phyloP scores from a whole-genome alignment of 2,888 invertebrate genomes.

The Drosophila nr. medialis region DNA sequence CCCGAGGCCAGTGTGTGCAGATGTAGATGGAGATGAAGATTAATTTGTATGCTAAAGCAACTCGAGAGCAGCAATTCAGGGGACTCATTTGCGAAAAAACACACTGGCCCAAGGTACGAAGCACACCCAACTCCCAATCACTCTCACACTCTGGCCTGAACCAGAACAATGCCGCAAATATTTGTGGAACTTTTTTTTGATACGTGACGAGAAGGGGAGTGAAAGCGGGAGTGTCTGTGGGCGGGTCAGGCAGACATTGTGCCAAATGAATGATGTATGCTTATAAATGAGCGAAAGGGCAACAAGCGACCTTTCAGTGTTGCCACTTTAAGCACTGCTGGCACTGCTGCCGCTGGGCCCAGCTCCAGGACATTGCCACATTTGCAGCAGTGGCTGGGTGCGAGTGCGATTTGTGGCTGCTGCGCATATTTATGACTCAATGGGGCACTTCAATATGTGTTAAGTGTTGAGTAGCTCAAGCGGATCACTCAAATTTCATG shows the following conservation, averaged over 20 bases:
- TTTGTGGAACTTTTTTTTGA: constrained; percentile 52
- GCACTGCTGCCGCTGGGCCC: constrained; percentile 19
- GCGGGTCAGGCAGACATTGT: constrained; percentile 35
- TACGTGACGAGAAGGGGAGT: not conserved
- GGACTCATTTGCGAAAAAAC: constrained; percentile 25
- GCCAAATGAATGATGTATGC: constrained; percentile 76
- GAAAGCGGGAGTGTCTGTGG: not conserved
- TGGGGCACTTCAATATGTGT: constrained; percentile 49
- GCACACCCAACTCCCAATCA: constrained; percentile 33
- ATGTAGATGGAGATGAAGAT: constrained; percentile 60
- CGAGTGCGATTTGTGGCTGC: constrained; percentile 13
- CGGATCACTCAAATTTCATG: constrained; percentile 38
- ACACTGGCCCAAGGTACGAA: constrained; percentile 51
- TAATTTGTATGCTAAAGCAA: constrained; percentile 68
- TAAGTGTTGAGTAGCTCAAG: constrained; percentile 46
- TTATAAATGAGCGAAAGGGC: constrained; percentile 67
- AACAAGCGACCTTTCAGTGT: constrained; percentile 67
- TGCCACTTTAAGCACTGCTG: constrained; percentile 9
- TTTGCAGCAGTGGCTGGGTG: constrained; percentile 22
- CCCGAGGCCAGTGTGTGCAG: constrained; percentile 42
- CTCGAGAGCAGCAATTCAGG: constrained; percentile 51
- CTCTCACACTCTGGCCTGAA: not conserved
- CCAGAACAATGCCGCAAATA: constrained; percentile 58
- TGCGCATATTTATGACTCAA: constrained; percentile 63
- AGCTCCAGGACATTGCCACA: constrained; percentile 37